phyloP scores from a whole-genome alignment of 2,888 invertebrate genomes.

The Yponomeuta sedellus region DNA sequence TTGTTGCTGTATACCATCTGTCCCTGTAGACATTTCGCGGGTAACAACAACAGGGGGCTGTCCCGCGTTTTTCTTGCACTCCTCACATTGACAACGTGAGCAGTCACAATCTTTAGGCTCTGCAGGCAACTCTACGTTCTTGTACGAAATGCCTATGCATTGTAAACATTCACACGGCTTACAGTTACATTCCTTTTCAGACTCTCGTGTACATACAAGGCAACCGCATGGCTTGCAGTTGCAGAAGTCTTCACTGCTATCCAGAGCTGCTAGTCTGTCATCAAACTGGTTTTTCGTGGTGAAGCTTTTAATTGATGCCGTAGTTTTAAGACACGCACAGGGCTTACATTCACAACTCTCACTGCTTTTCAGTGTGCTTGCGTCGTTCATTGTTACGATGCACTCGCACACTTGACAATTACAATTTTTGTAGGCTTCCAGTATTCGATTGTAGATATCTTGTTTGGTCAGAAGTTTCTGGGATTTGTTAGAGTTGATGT shows the following conservation, averaged over 20 bases:
- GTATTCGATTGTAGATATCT: slow-evolving; percentile 46
- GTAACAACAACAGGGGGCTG: background rate
- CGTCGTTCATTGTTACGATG: slow-evolving; percentile 23
- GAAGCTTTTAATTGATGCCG: slow-evolving; percentile 3
- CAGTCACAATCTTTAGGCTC: background rate
- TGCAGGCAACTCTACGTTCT: background rate
- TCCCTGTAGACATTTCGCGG: background rate
- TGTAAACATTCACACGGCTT: slow-evolving; percentile 34
- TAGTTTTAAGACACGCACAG: slow-evolving; percentile 21
- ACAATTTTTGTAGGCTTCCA: slow-evolving; percentile 52
- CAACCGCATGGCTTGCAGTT: slow-evolving; percentile 42
- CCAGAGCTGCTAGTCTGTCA: background rate
- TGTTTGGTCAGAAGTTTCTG: slow-evolving; percentile 22
- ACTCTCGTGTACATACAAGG: slow-evolving; percentile 6
- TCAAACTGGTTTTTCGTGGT: background rate
- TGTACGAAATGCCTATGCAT: background rate
- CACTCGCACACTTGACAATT: slow-evolving; percentile 62
- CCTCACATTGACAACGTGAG: background rate
- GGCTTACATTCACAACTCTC: slow-evolving; percentile 22
- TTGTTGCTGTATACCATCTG: background rate
- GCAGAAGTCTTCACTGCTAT: slow-evolving; percentile 25
- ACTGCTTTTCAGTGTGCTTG: background rate
- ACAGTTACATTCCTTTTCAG: slow-evolving; percentile 32
- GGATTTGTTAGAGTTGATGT: background rate
- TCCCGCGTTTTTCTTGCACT: background rate